phyloP scores from a whole-genome alignment of 1,140 invertebrate genomes.

The Phenacoccus solenopsis region DNA sequence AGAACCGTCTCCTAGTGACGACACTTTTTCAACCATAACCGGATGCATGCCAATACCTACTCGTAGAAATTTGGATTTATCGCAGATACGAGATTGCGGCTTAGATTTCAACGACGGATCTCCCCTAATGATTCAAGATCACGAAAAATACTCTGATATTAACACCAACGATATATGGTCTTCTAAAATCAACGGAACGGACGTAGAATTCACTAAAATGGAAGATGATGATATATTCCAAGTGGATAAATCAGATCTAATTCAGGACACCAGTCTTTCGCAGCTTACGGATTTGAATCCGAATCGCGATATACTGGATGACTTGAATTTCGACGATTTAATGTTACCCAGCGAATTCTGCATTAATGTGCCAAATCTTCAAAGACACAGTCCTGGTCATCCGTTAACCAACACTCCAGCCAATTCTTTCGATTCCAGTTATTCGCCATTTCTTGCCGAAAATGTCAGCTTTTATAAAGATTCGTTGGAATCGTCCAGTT shows the following conservation, averaged over 20 bases:
- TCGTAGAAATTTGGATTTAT: slow-evolving; percentile 23
- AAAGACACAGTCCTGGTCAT: slow-evolving; percentile 25
- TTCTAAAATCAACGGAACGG: slow-evolving; percentile 13
- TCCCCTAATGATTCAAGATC: slow-evolving; percentile 7
- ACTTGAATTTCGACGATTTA: slow-evolving; percentile 74
- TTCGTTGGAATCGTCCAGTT: slow-evolving; percentile 26
- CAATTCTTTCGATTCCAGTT: slow-evolving; percentile 25
- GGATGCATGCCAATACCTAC: slow-evolving; percentile 25
- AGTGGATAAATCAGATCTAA: slow-evolving; percentile 73
- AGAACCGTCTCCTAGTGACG: slow-evolving; percentile 33
- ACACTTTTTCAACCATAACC: slow-evolving; percentile 18
- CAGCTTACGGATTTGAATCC: slow-evolving; percentile 69
- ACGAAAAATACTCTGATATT: slow-evolving; percentile 6
- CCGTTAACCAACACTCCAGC: slow-evolving; percentile 21
- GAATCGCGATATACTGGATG: slow-evolving; percentile 57
- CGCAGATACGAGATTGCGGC: slow-evolving; percentile 26
- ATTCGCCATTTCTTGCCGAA: slow-evolving; percentile 30
- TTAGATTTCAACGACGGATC: slow-evolving; percentile 27
- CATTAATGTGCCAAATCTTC: slow-evolving; percentile 13
- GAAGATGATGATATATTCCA: slow-evolving; percentile 82
- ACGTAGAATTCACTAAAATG: slow-evolving; percentile 45
- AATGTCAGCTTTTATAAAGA: slow-evolving; percentile 19
- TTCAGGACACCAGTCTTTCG: slow-evolving; percentile 69
- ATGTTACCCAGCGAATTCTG: slow-evolving; percentile 43
- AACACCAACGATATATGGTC: slow-evolving; percentile 17